Base-by-base conservation (phyloP, 2,113 vertebrate genomes). In the Stercorarius parasiticus region DNA sequence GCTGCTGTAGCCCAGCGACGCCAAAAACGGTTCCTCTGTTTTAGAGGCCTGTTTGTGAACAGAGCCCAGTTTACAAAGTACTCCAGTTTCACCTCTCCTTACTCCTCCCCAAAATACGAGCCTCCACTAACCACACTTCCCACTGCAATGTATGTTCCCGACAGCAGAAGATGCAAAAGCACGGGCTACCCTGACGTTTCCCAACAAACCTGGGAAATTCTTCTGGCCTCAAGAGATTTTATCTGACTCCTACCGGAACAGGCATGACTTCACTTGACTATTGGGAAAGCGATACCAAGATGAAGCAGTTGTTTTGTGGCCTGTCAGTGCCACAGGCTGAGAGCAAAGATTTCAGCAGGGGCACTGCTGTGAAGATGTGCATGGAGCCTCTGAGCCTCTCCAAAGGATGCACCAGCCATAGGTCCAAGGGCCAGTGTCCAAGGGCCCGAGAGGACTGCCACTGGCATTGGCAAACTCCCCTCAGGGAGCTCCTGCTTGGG, bases 341-440 rank as follows among this genome's bases (percentile, higher is more conserved):
- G 8, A 87, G 70, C 88, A 50, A 0, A 2, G 61, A 36, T 34
- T 67, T 55, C n/a, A 18, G 59, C 61, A 43, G 77, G 20, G 45
- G 17, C 38, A 4, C 55, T 8, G 34, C 59, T 50, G 49, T 6
- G 38, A 29, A 17, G 38, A 10, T 1, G 29, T 3, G 27, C 59
- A 74, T 7, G 22, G 43, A 88, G 66, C 43, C 76, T 43, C 56
- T 13, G 22, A 55, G 59, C 18, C 34, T 14, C 66, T 52, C 45
- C 0, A 0, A 69, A 52, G 30, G 40, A 53, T 10, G 59, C 2
- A 0, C 40, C 0, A 1, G 47, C 49, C 85, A 59, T 16, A 0
- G 0, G 13, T n/a, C 34, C 11, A 49, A 49, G 47, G 47, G 47
- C 21, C 11, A 8, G 40, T 5, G 43, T 14, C 59, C 18, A 13